These are phyloP conservation scores for Aplysina aerophoba DNA, from an alignment of 37 sponge, comb jelly and placozoan species.

Conservation along the genomic window DNA sequence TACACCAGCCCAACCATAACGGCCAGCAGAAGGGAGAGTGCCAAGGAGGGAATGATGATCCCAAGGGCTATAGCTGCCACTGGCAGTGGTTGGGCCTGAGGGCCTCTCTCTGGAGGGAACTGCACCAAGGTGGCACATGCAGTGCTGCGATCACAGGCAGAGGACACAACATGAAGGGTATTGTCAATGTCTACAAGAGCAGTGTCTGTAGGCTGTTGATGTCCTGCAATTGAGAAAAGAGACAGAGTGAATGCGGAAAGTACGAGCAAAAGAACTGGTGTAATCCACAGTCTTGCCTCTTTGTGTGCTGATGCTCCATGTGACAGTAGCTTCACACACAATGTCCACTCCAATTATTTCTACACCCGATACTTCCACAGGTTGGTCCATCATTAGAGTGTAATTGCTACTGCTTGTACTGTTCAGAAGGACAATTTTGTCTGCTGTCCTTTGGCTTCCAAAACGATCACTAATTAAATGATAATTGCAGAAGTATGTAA, in stretches of 20 bases:
- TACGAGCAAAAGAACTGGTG: neutral
- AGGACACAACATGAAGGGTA: too few relatives aligned
- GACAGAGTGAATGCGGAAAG: neutral
- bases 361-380: neutral
- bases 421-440: neutral
- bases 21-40: neutral
- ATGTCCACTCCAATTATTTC: conserved; percentile 8
- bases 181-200: neutral
- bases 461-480: neutral
- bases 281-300: neutral
- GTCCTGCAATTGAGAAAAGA: neutral
- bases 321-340: conserved; percentile 12
- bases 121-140: neutral
- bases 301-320: conserved; percentile 3
- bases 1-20: neutral
- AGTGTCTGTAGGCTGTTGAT: neutral
- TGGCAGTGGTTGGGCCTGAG: neutral
- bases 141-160: neutral
- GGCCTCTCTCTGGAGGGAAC: neutral
- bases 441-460: neutral
- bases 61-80: neutral
- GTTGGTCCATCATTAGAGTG: neutral
- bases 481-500: too few relatives aligned
- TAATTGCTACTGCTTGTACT: neutral
- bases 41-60: neutral